These are phyloP conservation scores for Sciaenops ocellatus DNA, from an alignment of 2,797 vertebrate species.

Conservation along the genomic window DNA sequence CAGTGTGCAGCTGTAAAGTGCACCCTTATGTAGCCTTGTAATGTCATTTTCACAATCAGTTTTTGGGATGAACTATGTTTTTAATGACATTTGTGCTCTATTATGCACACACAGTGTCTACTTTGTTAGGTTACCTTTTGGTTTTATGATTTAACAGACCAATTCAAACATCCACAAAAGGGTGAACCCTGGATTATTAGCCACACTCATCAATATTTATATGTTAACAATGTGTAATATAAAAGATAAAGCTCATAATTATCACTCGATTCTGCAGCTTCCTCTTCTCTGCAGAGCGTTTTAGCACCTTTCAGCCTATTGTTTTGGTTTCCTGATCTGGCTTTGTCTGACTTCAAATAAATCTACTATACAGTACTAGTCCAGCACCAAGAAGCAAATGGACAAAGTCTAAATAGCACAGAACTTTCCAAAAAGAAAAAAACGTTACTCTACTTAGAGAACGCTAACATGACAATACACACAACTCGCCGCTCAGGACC, in stretches of 20 bases:
- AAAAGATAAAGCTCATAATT: not conserved
- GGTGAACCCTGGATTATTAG: not conserved
- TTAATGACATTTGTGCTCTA: not conserved
- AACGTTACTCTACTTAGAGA: no score
- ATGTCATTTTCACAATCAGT: slow-evolving; percentile 12
- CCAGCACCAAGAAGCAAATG: not conserved
- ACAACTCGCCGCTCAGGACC: no score
- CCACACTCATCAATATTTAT: not conserved
- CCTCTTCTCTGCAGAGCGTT: not conserved
- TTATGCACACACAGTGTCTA: not conserved
- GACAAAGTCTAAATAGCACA: not conserved
- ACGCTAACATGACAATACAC: no score
- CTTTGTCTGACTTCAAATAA: not conserved
- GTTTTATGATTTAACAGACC: not conserved
- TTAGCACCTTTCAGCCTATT: not conserved
- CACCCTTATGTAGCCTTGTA: slow-evolving; percentile 16
- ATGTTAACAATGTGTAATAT: not conserved
- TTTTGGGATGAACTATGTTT: not conserved
- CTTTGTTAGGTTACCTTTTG: not conserved
- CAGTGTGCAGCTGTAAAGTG: not conserved
- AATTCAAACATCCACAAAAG: not conserved
- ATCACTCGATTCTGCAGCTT: not conserved
- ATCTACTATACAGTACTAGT: not conserved
- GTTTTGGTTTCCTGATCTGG: not conserved
- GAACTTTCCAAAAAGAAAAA: no score